Evolutionary conservation across 2,888 invertebrate genomes (phyloP).

Genomic region (Noctua comes): DNA sequence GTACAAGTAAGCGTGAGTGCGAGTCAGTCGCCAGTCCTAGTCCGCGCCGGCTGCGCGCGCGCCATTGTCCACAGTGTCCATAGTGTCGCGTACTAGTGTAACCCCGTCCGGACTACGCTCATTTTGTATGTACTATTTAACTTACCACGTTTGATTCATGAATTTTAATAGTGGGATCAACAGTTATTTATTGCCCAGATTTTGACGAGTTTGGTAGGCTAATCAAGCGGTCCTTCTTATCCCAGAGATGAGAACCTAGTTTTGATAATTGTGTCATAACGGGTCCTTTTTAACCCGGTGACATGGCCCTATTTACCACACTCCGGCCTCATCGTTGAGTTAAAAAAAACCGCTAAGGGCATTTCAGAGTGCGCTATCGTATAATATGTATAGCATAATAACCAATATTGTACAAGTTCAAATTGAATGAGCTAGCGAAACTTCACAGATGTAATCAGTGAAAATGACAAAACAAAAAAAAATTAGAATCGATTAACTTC

Average conservation of each 20-base stretch:
- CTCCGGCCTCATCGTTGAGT: not conserved
- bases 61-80: not conserved
- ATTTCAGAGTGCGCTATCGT: not conserved
- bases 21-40: constrained; percentile 8
- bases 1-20: not conserved
- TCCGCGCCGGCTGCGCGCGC: constrained; percentile 24
- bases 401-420: not conserved
- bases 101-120: constrained; percentile 11
- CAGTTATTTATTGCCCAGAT: not conserved
- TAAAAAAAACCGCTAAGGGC: not conserved
- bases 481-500: not conserved
- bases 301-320: not conserved
- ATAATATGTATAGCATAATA: not conserved
- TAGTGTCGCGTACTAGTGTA: constrained; percentile 2
- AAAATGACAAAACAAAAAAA: not conserved
- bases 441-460: not conserved
- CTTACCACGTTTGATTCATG: not conserved
- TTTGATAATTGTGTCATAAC: not conserved
- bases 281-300: not conserved
- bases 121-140: constrained; percentile 31
- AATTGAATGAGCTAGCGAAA: not conserved
- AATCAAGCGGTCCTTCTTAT: not conserved
- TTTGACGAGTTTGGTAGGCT: not conserved
- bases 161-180: not conserved
- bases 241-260: not conserved